phyloP scores from a whole-genome alignment of 2,113 vertebrate species.

The Hyaena hyaena region DNA sequence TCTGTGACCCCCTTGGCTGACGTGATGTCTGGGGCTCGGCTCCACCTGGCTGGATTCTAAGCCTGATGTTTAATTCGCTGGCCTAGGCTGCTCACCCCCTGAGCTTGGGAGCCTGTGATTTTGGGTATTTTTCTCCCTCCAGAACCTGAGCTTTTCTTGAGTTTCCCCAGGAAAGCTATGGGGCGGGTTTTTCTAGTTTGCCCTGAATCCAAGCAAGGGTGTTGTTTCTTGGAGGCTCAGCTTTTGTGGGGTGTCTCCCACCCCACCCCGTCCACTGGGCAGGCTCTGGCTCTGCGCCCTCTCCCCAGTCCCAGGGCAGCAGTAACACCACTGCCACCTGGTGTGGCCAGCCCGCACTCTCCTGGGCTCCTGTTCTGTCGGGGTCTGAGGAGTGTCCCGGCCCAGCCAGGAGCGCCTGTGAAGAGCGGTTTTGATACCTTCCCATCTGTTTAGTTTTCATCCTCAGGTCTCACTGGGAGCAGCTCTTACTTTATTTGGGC shows the following conservation, averaged over 20 bases:
- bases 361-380: not conserved
- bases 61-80: no score
- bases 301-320: no score
- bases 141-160: not conserved
- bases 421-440: not conserved
- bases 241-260: not conserved
- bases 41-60: no score
- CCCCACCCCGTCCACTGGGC: accelerated
- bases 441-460: not conserved
- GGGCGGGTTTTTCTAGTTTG: not conserved
- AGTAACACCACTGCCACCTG: not conserved
- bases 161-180: not conserved
- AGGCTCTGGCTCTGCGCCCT: not conserved
- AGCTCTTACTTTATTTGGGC: not conserved
- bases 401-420: not conserved
- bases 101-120: not conserved
- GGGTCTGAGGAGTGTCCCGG: not conserved
- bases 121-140: not conserved
- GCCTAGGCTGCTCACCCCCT: not conserved
- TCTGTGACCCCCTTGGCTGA: not conserved
- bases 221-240: not conserved
- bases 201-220: not conserved
- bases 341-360: not conserved
- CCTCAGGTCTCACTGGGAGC: not conserved
- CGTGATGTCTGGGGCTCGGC: not conserved